These are phyloP conservation scores for Alviniconcha strummeri DNA, from an alignment of 2,888 invertebrate species.

Conservation along the genomic window DNA sequence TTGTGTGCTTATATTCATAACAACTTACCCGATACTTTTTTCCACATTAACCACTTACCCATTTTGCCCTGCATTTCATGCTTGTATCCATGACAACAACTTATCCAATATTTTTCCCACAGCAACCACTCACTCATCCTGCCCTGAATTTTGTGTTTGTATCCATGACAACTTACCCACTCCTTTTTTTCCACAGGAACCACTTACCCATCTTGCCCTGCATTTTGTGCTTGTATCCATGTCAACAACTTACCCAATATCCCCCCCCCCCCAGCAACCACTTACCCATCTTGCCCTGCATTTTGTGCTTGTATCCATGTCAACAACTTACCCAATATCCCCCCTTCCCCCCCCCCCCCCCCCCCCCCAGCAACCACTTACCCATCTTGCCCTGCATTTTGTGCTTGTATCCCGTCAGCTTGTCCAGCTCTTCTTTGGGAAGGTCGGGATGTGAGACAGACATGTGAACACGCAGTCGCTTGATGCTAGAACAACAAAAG, in stretches of 20 bases:
- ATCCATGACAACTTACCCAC: constrained; percentile 30
- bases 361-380: too few species aligned
- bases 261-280: too few species aligned
- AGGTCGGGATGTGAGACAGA: constrained; percentile 59
- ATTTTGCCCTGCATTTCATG: constrained; percentile 66
- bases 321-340: too few species aligned
- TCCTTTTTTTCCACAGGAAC: background rate
- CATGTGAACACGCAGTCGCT: constrained; percentile 64
- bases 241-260: too few species aligned
- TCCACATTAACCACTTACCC: constrained; percentile 47
- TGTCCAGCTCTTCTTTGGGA: constrained; percentile 57
- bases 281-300: constrained; percentile 68
- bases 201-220: constrained; percentile 66
- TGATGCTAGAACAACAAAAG: constrained; percentile 54
- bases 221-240: constrained; percentile 52
- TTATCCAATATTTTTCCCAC: background rate
- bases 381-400: constrained; percentile 67
- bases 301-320: constrained; percentile 53
- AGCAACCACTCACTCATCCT: constrained; percentile 58
- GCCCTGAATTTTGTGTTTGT: constrained; percentile 58
- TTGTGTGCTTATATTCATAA: constrained; percentile 49
- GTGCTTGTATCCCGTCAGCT: constrained; percentile 54
- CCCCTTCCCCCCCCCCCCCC: too few species aligned
- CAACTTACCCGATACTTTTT: too few species aligned
- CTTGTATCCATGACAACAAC: constrained; percentile 36